Evolutionary conservation across 1,140 invertebrate species (phyloP).

Genomic region (Eriosoma lanigerum): DNA sequence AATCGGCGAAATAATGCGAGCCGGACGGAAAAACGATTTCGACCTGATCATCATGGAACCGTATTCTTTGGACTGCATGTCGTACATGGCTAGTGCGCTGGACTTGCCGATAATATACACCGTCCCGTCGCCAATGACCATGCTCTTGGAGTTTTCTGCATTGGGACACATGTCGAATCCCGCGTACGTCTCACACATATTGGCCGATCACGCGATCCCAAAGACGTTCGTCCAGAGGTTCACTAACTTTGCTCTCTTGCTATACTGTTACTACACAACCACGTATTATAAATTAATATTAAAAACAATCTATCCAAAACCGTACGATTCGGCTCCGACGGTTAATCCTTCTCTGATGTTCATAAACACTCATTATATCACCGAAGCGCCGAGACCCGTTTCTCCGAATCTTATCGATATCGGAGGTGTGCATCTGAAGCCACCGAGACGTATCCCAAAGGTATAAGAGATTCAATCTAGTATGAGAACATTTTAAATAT

Average conservation of each 20-base stretch:
- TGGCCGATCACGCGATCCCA: not conserved
- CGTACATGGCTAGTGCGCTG: not conserved
- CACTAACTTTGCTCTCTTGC: not conserved
- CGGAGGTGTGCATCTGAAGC: conserved; percentile 66
- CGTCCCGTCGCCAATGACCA: not conserved
- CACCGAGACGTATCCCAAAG: conserved; percentile 62
- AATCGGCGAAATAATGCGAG: not conserved
- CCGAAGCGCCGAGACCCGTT: conserved; percentile 59
- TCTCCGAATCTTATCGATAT: conserved; percentile 68
- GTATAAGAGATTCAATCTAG: too few species aligned
- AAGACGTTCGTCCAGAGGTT: not conserved
- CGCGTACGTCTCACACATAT: not conserved
- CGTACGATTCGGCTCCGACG: not conserved
- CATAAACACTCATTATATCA: conserved; percentile 18
- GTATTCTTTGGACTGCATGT: not conserved
- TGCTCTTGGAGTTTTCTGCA: not conserved
- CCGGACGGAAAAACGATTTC: not conserved
- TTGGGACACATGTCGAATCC: not conserved
- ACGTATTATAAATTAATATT: not conserved
- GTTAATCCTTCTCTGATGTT: conserved; percentile 33
- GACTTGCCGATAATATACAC: not conserved
- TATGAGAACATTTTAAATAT: too few species aligned
- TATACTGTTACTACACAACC: not conserved
- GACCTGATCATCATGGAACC: conserved; percentile 22
- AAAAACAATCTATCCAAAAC: not conserved